A percentile compares a stretch with the other conserved stretches of the same genome.
These are phyloP conservation scores for Arion vulgaris DNA, from an alignment of 1,140 invertebrate genomes.

Conservation along the genomic window DNA sequence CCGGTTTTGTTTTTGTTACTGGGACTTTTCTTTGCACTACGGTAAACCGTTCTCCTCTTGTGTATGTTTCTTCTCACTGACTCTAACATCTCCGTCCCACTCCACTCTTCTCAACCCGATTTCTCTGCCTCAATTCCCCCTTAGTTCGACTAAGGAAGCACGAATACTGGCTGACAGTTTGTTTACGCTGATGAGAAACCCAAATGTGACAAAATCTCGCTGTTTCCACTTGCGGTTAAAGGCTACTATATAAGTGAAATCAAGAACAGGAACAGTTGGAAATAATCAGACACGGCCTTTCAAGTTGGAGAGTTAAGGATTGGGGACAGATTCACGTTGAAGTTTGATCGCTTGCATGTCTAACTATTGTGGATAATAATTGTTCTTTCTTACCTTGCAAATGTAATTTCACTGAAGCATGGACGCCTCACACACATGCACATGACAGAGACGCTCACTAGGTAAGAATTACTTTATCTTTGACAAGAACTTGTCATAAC, in stretches of 20 bases:
- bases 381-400: not conserved
- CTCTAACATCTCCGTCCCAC: no score
- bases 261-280: not conserved
- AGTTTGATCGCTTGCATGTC: not conserved
- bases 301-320: not conserved
- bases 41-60: no score
- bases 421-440: not conserved
- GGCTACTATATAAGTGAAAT: not conserved
- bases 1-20: no score
- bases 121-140: not conserved
- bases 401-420: not conserved
- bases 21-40: no score
- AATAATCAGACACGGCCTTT: not conserved
- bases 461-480: not conserved
- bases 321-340: not conserved
- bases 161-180: not conserved
- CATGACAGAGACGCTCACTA: not conserved
- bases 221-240: conserved; percentile 14
- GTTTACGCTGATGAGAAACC: not conserved
- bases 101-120: not conserved
- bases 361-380: not conserved
- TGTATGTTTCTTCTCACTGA: no score
- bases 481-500: not conserved
- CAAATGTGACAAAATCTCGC: conserved; percentile 7
- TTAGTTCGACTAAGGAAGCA: not conserved